Base-by-base conservation (phyloP, 2,888 invertebrate genomes). In the Eumerus sabulonum region DNA sequence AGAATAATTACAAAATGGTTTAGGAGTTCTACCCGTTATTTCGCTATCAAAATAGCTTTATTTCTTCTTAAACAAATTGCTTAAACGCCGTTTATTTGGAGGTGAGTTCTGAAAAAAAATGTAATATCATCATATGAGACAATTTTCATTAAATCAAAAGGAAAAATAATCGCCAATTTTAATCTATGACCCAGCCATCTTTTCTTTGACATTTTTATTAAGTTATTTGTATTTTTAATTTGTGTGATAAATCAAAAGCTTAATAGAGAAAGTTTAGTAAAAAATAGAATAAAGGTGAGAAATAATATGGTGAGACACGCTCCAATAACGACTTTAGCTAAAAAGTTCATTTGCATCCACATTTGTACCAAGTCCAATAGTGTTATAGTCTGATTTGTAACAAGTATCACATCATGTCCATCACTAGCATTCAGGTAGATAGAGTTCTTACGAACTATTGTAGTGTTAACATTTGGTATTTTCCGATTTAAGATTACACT, bases 11-110 rank as follows among this genome's bases (percentile, higher is more conserved):
- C 13, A 45, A 59, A 18, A 59, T 42, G 12, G 11, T 27, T 35
- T 35, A n/a, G 14, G 13, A 53, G 3, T 12, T 16, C 12, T 5
- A 16, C 35, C 36, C n/a, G 17, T 36, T 4, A 16, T 38, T 36
- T n/a, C n/a, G n/a, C n/a, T n/a, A n/a, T n/a, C 9, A 12, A 7
- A 1, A 3, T 19, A 0, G 12, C 38, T 27, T 82, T 85, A 87
- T 66, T 88, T 88, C 76, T 87, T 86, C 81, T 88, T 87, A 71
- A 88, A 88, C 73, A 88, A 86, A 83, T 84, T 87, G 83, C 88
- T 88, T 40, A 88, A 84, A 11, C 88, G 86, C 82, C 88, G 84
- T 81, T 85, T 77, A 53, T 62, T 87, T 11, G 88, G 88, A 35
- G 88, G 86, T 1, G 88, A 85, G 48, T 88, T 88, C 88, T 88